Conservation (phyloP, 2,113 vertebrate genomes). For the Lethenteron reissneri region DNA sequence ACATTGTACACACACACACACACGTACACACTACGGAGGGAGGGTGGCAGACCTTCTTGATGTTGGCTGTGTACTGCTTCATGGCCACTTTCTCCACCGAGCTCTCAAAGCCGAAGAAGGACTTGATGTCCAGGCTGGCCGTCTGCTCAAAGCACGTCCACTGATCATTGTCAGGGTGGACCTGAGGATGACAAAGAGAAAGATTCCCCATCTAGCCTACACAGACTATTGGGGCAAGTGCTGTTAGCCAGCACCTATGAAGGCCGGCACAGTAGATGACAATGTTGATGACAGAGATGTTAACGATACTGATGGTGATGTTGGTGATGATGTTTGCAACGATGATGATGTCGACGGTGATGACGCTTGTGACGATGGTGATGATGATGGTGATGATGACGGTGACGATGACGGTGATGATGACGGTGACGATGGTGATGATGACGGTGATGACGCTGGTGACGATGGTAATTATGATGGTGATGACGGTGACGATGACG, state of each 20-base stretch:
- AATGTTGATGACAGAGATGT: not conserved
- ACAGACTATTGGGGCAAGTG: no score
- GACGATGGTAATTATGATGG: no score
- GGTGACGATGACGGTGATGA: no score
- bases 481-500: no score
- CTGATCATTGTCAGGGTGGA: constrained; percentile 82
- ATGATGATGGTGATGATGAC: no score
- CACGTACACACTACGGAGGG: not conserved
- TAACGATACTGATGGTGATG: no score
- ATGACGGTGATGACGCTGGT: no score
- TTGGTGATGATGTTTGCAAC: no score
- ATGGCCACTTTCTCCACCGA: constrained; percentile 84
- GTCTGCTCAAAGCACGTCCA: constrained; percentile 94
- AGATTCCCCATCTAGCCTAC: not conserved
- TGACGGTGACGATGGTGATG: no score
- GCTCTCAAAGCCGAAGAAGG: constrained; percentile 93
- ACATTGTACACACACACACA: no score
- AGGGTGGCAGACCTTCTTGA: constrained; percentile 45
- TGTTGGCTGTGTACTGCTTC: constrained; percentile 80
- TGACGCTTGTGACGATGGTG: no score
- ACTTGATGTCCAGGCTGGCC: constrained; percentile 84
- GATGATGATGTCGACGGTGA: no score
- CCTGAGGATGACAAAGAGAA: constrained; percentile 24
- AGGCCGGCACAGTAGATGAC: not conserved
- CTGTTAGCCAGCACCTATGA: constrained; percentile 2